Conservation (phyloP, 1,140 invertebrate species). For the Conus ventricosus region DNA sequence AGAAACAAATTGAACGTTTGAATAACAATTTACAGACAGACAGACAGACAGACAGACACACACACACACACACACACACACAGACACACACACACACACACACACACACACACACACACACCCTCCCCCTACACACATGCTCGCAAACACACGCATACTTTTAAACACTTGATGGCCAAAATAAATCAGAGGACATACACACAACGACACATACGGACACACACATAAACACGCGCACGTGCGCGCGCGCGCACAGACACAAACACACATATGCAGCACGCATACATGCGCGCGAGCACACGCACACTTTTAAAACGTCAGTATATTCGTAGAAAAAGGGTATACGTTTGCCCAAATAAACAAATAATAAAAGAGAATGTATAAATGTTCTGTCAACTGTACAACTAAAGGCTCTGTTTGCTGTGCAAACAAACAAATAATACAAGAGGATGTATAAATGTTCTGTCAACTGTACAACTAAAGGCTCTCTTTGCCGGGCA, state of each 20-base stretch:
- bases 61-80: background rate
- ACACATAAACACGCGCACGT: conserved; percentile 12
- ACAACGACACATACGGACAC: conserved; percentile 10
- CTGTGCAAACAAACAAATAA: no score
- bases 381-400: background rate
- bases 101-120: conserved; percentile 22
- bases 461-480: no score
- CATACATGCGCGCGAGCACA: background rate
- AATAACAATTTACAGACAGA: background rate
- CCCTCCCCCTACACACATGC: background rate
- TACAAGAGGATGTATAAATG: no score
- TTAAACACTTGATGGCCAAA: background rate
- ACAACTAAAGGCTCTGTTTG: background rate
- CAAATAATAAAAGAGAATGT: no score
- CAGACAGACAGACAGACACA: conserved; percentile 2
- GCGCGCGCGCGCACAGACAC: conserved; percentile 3
- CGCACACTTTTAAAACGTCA: background rate
- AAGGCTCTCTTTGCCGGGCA: no score
- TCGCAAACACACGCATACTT: background rate
- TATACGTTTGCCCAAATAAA: no score
- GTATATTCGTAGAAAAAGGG: no score
- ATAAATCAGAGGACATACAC: conserved; percentile 14
- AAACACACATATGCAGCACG: conserved; percentile 13
- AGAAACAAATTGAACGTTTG: no score
- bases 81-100: conserved; percentile 11